phyloP scores from a whole-genome alignment of 2,888 invertebrate species.

The Elgonia sp. region DNA sequence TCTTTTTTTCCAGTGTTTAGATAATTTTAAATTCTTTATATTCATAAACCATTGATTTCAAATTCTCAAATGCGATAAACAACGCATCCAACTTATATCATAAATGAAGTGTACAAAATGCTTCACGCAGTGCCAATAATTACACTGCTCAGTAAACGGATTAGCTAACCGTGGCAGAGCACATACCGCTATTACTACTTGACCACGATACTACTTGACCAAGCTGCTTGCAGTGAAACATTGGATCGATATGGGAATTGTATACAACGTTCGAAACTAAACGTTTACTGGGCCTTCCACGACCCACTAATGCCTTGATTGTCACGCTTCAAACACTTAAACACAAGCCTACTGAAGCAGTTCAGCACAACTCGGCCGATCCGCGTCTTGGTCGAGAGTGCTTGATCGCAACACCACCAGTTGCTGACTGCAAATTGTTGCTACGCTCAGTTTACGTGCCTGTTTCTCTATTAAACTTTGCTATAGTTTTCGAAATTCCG shows the following conservation, averaged over 20 bases:
- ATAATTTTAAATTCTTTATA: no score
- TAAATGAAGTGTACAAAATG: slow-evolving; percentile 64
- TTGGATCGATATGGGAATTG: slow-evolving; percentile 67
- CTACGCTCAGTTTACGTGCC: slow-evolving; percentile 38
- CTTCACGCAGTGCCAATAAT: slow-evolving; percentile 67
- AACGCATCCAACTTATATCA: neutral
- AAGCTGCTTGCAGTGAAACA: slow-evolving; percentile 58
- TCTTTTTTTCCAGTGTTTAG: no score
- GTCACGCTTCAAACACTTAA: slow-evolving; percentile 69
- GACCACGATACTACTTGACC: slow-evolving; percentile 70
- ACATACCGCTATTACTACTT: slow-evolving; percentile 68
- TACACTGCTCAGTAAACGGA: slow-evolving; percentile 63
- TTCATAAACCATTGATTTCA: no score
- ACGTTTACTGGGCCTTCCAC: slow-evolving; percentile 69
- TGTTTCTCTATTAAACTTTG: slow-evolving; percentile 32
- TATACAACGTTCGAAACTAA: slow-evolving; percentile 69
- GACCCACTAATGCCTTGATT: slow-evolving; percentile 69
- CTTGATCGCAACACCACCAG: slow-evolving; percentile 83
- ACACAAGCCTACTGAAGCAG: slow-evolving; percentile 66
- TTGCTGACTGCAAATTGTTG: slow-evolving; percentile 84
- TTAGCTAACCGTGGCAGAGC: slow-evolving; percentile 67
- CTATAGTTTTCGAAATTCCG: neutral
- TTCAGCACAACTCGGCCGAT: slow-evolving; percentile 42
- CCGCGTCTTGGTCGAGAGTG: slow-evolving; percentile 81
- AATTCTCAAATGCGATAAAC: no score